phyloP scores from a whole-genome alignment of 2,797 vertebrate species.

The Euphonia xanthogaster region DNA sequence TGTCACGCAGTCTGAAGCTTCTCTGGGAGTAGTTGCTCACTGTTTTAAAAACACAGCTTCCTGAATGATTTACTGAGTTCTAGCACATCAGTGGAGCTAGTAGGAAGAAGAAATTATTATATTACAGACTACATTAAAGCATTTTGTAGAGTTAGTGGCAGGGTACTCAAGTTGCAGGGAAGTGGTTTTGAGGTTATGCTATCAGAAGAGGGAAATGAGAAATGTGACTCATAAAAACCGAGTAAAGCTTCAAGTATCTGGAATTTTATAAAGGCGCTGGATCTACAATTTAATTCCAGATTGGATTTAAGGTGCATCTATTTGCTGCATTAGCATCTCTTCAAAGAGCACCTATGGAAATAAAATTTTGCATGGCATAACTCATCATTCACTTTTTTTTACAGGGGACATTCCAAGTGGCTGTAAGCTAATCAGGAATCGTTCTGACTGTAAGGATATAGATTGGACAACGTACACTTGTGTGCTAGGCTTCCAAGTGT shows the following conservation, averaged over 20 bases:
- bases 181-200: neutral
- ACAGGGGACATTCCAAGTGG: conserved; percentile 93
- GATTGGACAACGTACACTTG: conserved; percentile 97
- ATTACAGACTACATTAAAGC: neutral
- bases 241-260: neutral
- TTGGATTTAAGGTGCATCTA: neutral
- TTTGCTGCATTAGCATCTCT: neutral
- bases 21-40: neutral
- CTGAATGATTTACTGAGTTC: neutral
- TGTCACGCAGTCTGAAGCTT: neutral
- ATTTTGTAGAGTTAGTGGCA: neutral
- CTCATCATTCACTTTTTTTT: neutral
- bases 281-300: neutral
- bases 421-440: conserved; percentile 94
- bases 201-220: neutral
- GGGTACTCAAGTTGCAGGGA: neutral
- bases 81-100: neutral
- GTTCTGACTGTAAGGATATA: conserved; percentile 96
- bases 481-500: conserved; percentile 96
- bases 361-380: neutral
- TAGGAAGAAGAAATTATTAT: neutral
- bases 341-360: neutral
- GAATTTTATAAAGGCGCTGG: neutral
- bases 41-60: neutral
- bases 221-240: neutral